These are phyloP conservation scores for Sapajus apella DNA, from an alignment of 2,113 vertebrate species.

Conservation along the genomic window DNA sequence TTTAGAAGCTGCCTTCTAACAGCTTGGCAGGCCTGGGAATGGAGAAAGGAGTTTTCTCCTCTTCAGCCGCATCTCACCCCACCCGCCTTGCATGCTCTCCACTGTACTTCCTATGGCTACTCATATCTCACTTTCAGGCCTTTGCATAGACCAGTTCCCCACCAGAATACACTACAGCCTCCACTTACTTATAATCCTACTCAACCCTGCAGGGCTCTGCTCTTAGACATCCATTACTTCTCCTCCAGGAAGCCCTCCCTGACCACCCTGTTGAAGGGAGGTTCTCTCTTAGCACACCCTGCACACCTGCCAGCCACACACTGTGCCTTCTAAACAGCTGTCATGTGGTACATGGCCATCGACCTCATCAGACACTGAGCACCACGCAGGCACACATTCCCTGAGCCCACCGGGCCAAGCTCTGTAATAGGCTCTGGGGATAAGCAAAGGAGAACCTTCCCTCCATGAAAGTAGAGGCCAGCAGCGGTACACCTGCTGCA, in stretches of 20 bases:
- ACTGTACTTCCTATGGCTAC: too few species aligned
- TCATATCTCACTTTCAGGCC: neutral
- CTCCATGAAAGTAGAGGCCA: neutral
- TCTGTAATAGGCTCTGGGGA: neutral
- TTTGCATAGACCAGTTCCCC: neutral
- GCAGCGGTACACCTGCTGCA: fast-evolving
- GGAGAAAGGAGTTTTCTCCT: neutral
- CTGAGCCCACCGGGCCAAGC: neutral
- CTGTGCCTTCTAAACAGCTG: neutral
- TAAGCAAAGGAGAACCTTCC: neutral
- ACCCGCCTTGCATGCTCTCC: fast-evolving
- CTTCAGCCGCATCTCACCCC: too few species aligned
- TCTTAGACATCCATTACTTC: neutral
- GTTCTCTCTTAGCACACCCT: neutral
- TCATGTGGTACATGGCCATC: fast-evolving
- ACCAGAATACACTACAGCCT: too few species aligned
- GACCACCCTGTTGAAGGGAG: fast-evolving
- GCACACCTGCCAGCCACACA: neutral
- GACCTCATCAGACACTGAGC: too few species aligned
- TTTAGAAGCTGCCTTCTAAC: neutral
- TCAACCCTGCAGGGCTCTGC: neutral
- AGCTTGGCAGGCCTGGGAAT: neutral
- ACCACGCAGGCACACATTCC: neutral
- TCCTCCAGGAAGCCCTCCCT: neutral
- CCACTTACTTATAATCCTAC: neutral